phyloP scores from a whole-genome alignment of 2,888 invertebrate species.

The Amiota communis region DNA sequence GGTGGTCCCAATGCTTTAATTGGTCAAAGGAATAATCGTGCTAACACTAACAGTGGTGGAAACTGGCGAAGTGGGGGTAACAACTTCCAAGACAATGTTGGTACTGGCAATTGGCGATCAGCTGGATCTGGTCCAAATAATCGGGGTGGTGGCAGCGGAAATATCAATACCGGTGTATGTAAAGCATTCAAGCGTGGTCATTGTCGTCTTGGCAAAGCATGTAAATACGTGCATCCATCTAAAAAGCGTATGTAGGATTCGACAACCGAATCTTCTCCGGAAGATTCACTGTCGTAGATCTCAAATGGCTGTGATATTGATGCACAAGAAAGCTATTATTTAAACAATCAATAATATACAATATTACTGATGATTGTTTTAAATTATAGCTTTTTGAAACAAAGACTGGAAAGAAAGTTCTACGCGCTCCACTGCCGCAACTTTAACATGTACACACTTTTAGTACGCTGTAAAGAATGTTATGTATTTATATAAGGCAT shows the following conservation, averaged over 20 bases:
- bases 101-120: slow-evolving; percentile 75
- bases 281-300: slow-evolving; percentile 59
- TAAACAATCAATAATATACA: no score
- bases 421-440: no score
- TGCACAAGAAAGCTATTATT: neutral
- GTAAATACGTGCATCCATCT: slow-evolving; percentile 85
- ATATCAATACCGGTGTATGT: slow-evolving; percentile 76
- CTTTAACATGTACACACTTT: no score
- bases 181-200: slow-evolving; percentile 87
- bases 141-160: slow-evolving; percentile 61
- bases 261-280: slow-evolving; percentile 55
- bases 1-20: slow-evolving; percentile 64
- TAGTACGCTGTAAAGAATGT: no score
- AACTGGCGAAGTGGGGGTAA: slow-evolving; percentile 71
- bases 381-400: no score
- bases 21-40: slow-evolving; percentile 61
- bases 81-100: slow-evolving; percentile 63
- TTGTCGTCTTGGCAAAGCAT: slow-evolving; percentile 87
- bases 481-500: no score
- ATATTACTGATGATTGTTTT: no score
- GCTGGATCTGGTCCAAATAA: slow-evolving; percentile 73
- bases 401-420: no score
- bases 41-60: slow-evolving; percentile 56
- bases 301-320: slow-evolving; percentile 54
- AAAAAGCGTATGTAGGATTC: slow-evolving; percentile 69